Base-by-base conservation (phyloP, 2,113 vertebrate genomes). In the Melanerpes formicivorus region DNA sequence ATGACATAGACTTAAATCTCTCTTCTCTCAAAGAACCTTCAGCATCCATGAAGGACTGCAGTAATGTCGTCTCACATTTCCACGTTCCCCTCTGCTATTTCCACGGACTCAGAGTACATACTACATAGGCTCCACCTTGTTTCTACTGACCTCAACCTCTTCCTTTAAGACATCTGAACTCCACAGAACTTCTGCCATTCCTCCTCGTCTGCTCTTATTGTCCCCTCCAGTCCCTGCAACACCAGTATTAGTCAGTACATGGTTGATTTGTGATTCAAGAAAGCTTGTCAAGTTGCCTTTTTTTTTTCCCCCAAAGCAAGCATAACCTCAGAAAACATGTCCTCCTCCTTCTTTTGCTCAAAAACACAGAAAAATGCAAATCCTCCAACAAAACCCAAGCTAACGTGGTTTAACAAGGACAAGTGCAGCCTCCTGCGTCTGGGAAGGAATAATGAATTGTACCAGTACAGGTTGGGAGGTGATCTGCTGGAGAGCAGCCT, bases 1-100 rank as follows among this genome's bases (percentile, higher is more conserved):
- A 64, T 32, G 91, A 84, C 52, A 88, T 10, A 78, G 87, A 85
- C 59, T 58, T 96, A 90, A 81, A 93, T 91, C 64, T 80, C 71
- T 80, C 19, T 50, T 11, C 18, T 65, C 92, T 76, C 32, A 76
- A 29, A 72, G 32, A 82, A 30, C 84, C 62, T 93, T 60, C 56
- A 81, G 70, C 70, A 88, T n/a, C 58, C 46, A 22, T n/a, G 74
- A 27, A 80, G 21, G 55, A 84, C 42, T 65, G 62, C 30, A 85
- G 67, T 42, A 80, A 87, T 37, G 12, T 84, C 62, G 84, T 77
- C 30, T 46, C 52, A 37, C 32, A 19, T 69, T 84, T 62, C 30
- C 40, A 78, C 37, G 79, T 58, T 86, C 44, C 15, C 16, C 32
- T 55, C 42, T 4, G 9, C n/a, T 18, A 48, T 26, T 90, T 93